Evolutionary conservation across 1,140 invertebrate species (phyloP), one percentile per base, ranked within the genome.

Genomic region (Drosophila kanapiae): DNA sequence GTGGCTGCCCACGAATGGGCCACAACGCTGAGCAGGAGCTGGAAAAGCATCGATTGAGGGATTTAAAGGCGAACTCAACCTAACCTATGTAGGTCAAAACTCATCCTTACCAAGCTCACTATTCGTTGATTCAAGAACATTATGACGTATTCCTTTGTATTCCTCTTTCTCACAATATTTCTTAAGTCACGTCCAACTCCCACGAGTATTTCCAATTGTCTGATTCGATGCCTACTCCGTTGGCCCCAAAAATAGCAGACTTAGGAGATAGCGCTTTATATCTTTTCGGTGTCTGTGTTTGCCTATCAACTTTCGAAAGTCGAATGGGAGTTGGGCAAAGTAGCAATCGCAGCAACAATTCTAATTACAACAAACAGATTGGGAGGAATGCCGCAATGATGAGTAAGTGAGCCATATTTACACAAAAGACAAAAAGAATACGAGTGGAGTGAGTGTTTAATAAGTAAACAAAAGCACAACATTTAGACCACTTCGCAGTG

Each of bases 261-360:
- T 51, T 48, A 23, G 18, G 18, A 72, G 69, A 72, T 72, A 72
- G 31, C 45, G 65, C 69, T 57, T 79, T 75, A 74, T 87, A 88
- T 88, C 72, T 86, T n/a, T 78, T 83, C 33, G 37, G 40, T 64
- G 42, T 78, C 40, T 74, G 13, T 78, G 45, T 72, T 76, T 69
- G 57, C 57, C 51, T 75, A 79, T 86, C 79, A 75, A 70, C 82
- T 85, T 85, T 80, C 78, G 82, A 85, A 85, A 86, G 78, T 67
- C 33, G 53, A 51, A 72, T 37, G 56, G 63, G 63, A 78, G 74
- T 82, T 77, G 78, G 48, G 78, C 79, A 65, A 81, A 78, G 79
- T 76, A 51, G 14, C 74, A 78, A 62, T 48, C 38, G 38, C 42
- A 53, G 27, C 57, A 56, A 47, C 47, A 40, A 76, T 76, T 71